Evolutionary conservation across 2,888 invertebrate species (phyloP).

Genomic region (Cheilosia grossa): DNA sequence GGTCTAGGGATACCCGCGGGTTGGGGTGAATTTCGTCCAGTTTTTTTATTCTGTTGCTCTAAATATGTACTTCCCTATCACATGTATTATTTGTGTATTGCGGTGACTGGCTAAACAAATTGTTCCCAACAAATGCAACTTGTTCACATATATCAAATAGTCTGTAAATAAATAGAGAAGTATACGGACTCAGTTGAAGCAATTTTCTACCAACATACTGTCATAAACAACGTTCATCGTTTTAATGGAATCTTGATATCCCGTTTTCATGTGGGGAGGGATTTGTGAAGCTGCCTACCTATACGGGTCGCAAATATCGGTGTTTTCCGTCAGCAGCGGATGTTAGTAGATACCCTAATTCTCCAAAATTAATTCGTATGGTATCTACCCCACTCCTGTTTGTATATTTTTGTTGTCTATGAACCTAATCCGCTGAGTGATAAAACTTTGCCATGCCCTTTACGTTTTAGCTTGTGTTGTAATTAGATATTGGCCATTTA

Average conservation of each 20-base stretch:
- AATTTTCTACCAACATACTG: not conserved
- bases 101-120: too few relatives aligned
- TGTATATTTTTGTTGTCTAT: conserved; percentile 25
- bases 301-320: conserved; percentile 81
- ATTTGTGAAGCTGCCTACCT: conserved; percentile 82
- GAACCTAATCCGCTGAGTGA: conserved; percentile 50
- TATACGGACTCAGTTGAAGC: not conserved
- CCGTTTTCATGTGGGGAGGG: conserved; percentile 83
- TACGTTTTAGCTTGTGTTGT: conserved; percentile 31
- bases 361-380: conserved; percentile 46
- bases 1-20: not conserved
- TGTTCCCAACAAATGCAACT: conserved; percentile 9
- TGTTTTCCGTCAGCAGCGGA: conserved; percentile 80
- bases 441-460: conserved; percentile 30
- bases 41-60: not conserved
- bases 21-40: not conserved
- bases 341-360: conserved; percentile 80
- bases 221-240: not conserved
- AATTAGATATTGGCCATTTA: conserved; percentile 42
- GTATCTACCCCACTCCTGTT: conserved; percentile 23
- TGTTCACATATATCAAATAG: conserved; percentile 20
- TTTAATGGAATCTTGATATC: conserved; percentile 58
- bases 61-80: conserved; percentile 3
- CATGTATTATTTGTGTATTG: conserved; percentile 13
- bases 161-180: conserved; percentile 18